Evolutionary conservation across 2,888 invertebrate genomes (phyloP).

Genomic region (Callosobruchus maculatus): DNA sequence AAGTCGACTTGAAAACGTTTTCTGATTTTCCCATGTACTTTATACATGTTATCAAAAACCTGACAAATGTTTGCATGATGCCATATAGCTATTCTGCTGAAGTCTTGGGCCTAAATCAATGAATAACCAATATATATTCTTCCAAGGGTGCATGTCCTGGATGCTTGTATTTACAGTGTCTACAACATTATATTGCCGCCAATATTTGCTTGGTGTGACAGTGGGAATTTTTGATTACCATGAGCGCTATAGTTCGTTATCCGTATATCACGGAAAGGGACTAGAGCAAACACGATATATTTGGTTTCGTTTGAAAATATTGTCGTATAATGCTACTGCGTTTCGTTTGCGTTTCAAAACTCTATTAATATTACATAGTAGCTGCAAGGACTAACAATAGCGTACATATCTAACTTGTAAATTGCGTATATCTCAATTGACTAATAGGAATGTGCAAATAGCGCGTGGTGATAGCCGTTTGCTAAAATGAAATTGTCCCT

Average conservation of each 20-base stretch:
- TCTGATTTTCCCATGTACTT: no score
- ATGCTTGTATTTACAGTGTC: neutral
- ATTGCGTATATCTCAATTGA: no score
- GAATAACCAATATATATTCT: neutral
- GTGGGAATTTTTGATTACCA: conserved; percentile 34
- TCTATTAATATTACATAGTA: neutral
- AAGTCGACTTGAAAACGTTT: no score
- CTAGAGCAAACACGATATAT: conserved; percentile 21
- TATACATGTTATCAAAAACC: no score
- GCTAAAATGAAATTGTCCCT: no score
- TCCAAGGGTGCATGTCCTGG: neutral
- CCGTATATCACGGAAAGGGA: conserved; percentile 23
- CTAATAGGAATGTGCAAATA: no score
- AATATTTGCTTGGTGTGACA: conserved; percentile 20
- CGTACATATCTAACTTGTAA: no score
- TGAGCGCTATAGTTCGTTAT: conserved; percentile 10
- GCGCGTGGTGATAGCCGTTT: no score
- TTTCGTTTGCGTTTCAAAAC: neutral
- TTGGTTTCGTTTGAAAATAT: conserved; percentile 16
- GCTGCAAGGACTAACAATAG: neutral
- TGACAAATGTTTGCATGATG: no score
- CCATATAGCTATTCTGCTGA: neutral
- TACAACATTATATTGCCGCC: neutral
- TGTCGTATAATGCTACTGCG: neutral
- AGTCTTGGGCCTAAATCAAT: neutral